Base-by-base conservation (phyloP, 2,888 invertebrate genomes). In the Acrobasis suavella region DNA sequence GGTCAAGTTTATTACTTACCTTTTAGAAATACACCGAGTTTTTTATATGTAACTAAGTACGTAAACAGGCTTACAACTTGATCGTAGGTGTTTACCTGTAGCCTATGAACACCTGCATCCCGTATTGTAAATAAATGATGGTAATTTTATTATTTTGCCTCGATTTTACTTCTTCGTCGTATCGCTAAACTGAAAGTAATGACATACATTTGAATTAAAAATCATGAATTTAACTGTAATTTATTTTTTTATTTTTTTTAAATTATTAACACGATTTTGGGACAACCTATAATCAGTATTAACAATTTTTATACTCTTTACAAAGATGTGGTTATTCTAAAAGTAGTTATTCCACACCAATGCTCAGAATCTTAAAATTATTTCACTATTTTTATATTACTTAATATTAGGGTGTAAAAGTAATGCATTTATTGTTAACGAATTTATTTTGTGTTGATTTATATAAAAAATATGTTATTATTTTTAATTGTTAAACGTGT, bases 391-490 rank as follows among this genome's bases (percentile, higher is more conserved):
- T 86, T 82, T 86, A 69, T 85, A 74, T 52, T 62, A 74, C 67
- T 72, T 71, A 75, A 70, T 68, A 55, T 76, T 76, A 72, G 73
- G 72, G 75, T 73, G 75, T 71, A 75, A 69, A 69, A 67, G 66
- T 73, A 77, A 73, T 88, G 91, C 91, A 91, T 91, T 91, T 91
- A 91, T 83, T 85, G 81, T 84, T 85, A 89, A 85, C 88, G 91
- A 91, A 91, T 91, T 91, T 91, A 89, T 87, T 87, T 90, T 85
- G 74, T 86, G 82, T 85, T 86, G 72, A 73, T 78, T 78, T 76
- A 71, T 70, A 67, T 60, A 66, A 65, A 76, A 77, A 77, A 67
- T 74, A 73, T 82, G 79, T 84, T 83, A 78, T 78, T 76, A 71
- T 73, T 73, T 71, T 70, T 74, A 76, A 74, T 76, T 75, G 72